A percentile compares a stretch with the other conserved stretches of the same genome.
These are phyloP conservation scores for Morpho helenor DNA, from an alignment of 2,888 invertebrate genomes.

Conservation along the genomic window DNA sequence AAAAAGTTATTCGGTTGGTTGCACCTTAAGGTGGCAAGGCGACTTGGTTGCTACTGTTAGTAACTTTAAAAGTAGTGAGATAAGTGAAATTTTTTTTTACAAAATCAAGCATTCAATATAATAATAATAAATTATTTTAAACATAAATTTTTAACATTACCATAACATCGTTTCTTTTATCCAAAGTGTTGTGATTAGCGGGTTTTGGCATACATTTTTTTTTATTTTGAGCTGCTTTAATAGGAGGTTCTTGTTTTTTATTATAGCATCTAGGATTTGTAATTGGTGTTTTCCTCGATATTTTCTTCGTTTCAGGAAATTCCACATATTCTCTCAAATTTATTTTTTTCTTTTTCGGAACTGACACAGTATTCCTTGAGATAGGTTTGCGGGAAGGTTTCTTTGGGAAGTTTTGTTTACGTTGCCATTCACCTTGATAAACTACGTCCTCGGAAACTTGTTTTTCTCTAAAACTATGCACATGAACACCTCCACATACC, in stretches of 20 bases:
- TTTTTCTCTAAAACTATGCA: constrained; percentile 62
- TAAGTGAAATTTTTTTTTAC: no score
- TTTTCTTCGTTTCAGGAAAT: not conserved
- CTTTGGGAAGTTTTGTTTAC: constrained; percentile 18
- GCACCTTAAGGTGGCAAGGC: no score
- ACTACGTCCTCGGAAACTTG: constrained; percentile 56
- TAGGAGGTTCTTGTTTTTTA: not conserved
- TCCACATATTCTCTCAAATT: not conserved
- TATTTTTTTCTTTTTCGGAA: constrained; percentile 5
- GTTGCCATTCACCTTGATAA: constrained; percentile 67
- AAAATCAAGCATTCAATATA: no score
- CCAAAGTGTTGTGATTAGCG: no score
- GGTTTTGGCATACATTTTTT: not conserved
- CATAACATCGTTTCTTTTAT: constrained; percentile 32
- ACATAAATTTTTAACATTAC: constrained; percentile 26
- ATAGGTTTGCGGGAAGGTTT: constrained; percentile 3
- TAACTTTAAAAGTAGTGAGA: no score
- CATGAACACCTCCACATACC: constrained; percentile 53
- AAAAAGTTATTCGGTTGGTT: no score
- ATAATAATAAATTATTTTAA: no score
- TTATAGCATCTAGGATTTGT: not conserved
- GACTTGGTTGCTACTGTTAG: no score
- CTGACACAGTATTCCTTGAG: not conserved
- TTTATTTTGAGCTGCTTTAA: constrained; percentile 3
- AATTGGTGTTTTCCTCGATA: constrained; percentile 2